Evolutionary conservation across 2,113 vertebrate species (phyloP).

Genomic region (Shinisaurus crocodilurus): DNA sequence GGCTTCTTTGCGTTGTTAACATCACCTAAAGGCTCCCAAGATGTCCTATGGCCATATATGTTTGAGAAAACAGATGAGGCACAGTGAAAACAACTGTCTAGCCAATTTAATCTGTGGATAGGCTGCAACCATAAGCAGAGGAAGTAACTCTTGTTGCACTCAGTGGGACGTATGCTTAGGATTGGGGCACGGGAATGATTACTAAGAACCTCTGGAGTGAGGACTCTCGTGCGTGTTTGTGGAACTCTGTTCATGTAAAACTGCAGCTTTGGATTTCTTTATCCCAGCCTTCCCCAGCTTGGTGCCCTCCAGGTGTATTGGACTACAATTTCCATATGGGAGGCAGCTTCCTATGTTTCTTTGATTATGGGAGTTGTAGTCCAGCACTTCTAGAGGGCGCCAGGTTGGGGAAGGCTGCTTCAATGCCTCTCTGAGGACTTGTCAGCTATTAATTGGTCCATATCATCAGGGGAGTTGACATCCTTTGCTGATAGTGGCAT

Average conservation of each 20-base stretch:
- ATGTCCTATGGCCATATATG: background rate
- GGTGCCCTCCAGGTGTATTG: background rate
- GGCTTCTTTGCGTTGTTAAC: no score
- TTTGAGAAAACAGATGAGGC: background rate
- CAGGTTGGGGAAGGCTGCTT: no score
- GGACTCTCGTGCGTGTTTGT: rapidly evolving
- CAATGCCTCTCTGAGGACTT: background rate
- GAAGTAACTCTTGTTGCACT: no score
- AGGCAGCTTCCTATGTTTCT: no score
- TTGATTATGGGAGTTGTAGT: background rate
- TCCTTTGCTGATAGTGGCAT: background rate
- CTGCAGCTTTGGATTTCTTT: background rate
- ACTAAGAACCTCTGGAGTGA: background rate
- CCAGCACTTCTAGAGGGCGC: no score
- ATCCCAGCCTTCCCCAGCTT: background rate
- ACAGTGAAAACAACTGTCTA: background rate
- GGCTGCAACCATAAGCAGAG: background rate
- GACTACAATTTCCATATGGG: background rate
- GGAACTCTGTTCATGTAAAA: background rate
- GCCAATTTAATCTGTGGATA: background rate
- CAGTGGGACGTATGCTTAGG: background rate
- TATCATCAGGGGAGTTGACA: no score
- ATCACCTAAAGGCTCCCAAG: rapidly evolving
- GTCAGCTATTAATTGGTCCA: background rate
- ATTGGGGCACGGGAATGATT: background rate